phyloP scores from a whole-genome alignment of 1,140 invertebrate genomes.

The Papilio glaucus region DNA sequence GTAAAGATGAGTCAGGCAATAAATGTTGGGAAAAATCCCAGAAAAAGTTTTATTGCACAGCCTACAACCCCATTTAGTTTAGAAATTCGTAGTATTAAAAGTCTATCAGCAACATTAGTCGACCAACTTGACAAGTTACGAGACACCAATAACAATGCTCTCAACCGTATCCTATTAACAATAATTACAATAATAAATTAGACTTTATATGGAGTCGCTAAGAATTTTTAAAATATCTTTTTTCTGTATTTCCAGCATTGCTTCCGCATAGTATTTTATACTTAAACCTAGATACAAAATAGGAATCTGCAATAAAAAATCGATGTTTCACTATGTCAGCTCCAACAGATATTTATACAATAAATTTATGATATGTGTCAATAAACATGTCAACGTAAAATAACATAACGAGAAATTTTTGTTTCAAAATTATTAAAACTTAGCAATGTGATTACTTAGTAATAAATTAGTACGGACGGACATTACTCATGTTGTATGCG shows the following conservation, averaged over 20 bases:
- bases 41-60: slow-evolving; percentile 32
- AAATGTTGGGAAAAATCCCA: slow-evolving; percentile 20
- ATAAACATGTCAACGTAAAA: no score
- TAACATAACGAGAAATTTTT: no score
- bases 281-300: slow-evolving; percentile 75
- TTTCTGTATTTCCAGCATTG: slow-evolving; percentile 25
- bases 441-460: no score
- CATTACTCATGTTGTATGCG: no score
- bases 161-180: slow-evolving; percentile 56
- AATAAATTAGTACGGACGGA: no score
- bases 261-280: slow-evolving; percentile 51
- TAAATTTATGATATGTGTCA: slow-evolving; percentile 33
- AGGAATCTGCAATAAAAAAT: slow-evolving; percentile 81
- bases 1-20: slow-evolving; percentile 22
- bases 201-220: slow-evolving; percentile 49
- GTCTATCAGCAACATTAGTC: slow-evolving; percentile 27
- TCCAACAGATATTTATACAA: slow-evolving; percentile 3
- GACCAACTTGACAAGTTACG: slow-evolving; percentile 35
- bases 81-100: slow-evolving; percentile 46
- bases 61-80: slow-evolving; percentile 36
- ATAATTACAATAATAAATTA: slow-evolving; percentile 61
- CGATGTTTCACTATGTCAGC: slow-evolving; percentile 37
- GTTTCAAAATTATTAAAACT: no score
- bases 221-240: slow-evolving; percentile 50
- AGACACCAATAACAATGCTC: slow-evolving; percentile 50